Evolutionary conservation across 1,140 invertebrate species (phyloP).

Genomic region (Conus betulinus): DNA sequence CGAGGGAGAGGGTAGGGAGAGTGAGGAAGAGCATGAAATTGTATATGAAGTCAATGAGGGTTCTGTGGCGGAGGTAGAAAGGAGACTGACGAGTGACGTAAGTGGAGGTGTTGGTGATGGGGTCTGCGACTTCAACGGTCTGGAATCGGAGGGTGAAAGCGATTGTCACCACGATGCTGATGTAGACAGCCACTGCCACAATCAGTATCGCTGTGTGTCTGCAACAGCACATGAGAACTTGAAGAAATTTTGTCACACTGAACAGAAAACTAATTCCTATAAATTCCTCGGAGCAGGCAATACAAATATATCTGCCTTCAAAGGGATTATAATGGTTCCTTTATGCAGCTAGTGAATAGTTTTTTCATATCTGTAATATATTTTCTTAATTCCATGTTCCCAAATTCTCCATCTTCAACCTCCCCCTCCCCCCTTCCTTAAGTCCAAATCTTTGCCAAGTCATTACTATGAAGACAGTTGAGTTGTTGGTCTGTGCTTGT

Average conservation of each 20-base stretch:
- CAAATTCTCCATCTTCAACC: no score
- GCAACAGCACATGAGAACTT: not conserved
- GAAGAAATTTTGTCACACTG: not conserved
- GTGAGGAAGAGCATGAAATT: not conserved
- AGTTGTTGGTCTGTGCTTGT: no score
- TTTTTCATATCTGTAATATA: no score
- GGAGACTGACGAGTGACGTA: slow-evolving; percentile 5
- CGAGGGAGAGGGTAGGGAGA: not conserved
- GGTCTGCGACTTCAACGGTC: not conserved
- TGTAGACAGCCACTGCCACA: not conserved
- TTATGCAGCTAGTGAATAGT: no score
- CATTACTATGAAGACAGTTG: no score
- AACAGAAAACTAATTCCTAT: not conserved
- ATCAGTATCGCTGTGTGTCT: not conserved
- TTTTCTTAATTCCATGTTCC: no score
- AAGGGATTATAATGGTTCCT: no score
- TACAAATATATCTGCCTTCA: no score
- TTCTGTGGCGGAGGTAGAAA: not conserved
- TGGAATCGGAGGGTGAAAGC: not conserved
- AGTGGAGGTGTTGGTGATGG: not conserved
- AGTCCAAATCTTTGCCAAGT: no score
- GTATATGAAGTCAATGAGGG: not conserved
- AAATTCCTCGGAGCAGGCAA: no score
- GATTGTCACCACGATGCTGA: not conserved
- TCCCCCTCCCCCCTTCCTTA: no score